These are phyloP conservation scores for Trichonephila clavata DNA, from an alignment of 1,140 invertebrate genomes.

Conservation along the genomic window DNA sequence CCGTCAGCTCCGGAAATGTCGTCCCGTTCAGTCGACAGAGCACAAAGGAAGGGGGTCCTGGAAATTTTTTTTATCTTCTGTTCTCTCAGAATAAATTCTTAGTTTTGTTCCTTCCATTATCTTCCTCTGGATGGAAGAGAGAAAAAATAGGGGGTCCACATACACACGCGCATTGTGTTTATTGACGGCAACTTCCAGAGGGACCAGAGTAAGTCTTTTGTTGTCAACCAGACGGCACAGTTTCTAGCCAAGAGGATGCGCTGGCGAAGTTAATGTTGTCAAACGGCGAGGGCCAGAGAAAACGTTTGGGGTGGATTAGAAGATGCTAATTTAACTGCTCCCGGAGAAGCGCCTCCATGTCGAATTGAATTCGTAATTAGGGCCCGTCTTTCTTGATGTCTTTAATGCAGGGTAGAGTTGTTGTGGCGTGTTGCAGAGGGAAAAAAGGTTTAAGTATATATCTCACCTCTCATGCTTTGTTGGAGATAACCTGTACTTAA, in stretches of 20 bases:
- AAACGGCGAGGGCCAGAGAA: conserved; percentile 9
- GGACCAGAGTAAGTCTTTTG: conserved; percentile 43
- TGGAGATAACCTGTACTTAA: no score
- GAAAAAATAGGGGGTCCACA: neutral
- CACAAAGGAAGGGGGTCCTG: conserved; percentile 35
- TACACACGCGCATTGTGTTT: neutral
- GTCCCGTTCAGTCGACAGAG: neutral
- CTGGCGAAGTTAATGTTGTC: neutral
- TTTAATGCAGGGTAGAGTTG: neutral
- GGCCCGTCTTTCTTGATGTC: neutral
- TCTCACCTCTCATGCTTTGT: no score
- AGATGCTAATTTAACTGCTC: neutral
- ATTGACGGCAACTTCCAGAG: conserved; percentile 27
- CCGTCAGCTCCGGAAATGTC: conserved; percentile 63
- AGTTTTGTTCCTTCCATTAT: conserved; percentile 49
- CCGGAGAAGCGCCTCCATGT: neutral
- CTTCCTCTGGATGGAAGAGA: neutral
- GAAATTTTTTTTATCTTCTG: neutral
- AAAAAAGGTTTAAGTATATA: neutral
- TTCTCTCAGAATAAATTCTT: conserved; percentile 26
- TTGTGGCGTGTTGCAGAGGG: neutral
- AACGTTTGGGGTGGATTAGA: neutral
- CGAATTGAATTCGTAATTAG: conserved; percentile 36
- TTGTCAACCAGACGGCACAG: conserved; percentile 27
- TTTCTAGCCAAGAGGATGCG: neutral